Conservation (phyloP, 1,140 invertebrate species). For the Drosophila subpulchrella region DNA sequence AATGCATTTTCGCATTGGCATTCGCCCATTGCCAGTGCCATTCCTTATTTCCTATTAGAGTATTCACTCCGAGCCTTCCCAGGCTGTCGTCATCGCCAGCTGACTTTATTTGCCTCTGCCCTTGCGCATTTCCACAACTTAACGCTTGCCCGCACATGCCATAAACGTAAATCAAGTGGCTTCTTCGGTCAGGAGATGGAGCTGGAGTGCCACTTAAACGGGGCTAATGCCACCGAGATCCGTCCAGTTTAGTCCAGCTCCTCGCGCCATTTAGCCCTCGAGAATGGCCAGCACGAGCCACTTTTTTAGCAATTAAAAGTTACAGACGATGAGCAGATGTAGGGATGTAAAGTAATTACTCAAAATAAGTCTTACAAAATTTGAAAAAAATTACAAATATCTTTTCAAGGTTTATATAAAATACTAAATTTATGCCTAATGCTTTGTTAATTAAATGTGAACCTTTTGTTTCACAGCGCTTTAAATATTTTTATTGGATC, state of each 20-base stretch:
- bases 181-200: constrained; percentile 4
- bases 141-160: constrained; percentile 55
- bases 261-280: constrained; percentile 28
- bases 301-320: constrained; percentile 54
- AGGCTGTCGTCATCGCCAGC: constrained; percentile 34
- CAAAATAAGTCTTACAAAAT: too few species aligned
- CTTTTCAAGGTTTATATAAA: too few species aligned
- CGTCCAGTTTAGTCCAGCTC: constrained; percentile 9
- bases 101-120: constrained; percentile 58
- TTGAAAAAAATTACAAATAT: too few species aligned
- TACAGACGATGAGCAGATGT: neutral
- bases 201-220: constrained; percentile 23
- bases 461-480: too few species aligned
- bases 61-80: constrained; percentile 2
- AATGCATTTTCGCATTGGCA: constrained; percentile 57
- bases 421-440: too few species aligned
- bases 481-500: too few species aligned
- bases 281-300: constrained; percentile 55
- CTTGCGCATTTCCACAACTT: constrained; percentile 56
- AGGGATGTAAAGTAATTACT: neutral
- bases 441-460: too few species aligned
- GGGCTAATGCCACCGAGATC: constrained; percentile 25
- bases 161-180: constrained; percentile 67
- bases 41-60: constrained; percentile 37
- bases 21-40: constrained; percentile 15